Evolutionary conservation across 2,113 vertebrate species (phyloP).

Genomic region (Astur gentilis): DNA sequence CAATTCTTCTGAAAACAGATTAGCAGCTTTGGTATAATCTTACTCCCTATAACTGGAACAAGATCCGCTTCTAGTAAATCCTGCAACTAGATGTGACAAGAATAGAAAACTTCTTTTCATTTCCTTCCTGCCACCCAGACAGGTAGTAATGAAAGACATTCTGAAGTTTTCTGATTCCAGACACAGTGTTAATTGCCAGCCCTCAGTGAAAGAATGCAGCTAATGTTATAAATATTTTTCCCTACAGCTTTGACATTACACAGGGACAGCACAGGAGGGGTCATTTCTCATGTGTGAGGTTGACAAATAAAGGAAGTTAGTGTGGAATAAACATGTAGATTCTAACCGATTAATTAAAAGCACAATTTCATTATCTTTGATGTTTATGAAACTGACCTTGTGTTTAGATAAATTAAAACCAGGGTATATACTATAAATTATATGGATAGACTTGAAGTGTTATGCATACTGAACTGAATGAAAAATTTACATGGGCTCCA

Average conservation of each 20-base stretch:
- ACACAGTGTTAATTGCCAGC: slow-evolving; percentile 33
- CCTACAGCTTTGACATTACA: slow-evolving; percentile 51
- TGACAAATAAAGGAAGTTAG: slow-evolving; percentile 26
- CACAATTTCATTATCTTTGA: slow-evolving; percentile 35
- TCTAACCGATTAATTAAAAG: slow-evolving; percentile 46
- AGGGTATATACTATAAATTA: not conserved
- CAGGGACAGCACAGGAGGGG: slow-evolving; percentile 19
- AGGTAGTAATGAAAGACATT: slow-evolving; percentile 51
- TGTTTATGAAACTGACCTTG: not conserved
- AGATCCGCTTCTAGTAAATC: slow-evolving; percentile 65
- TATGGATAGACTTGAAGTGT: not conserved
- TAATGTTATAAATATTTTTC: slow-evolving; percentile 49
- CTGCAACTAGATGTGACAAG: slow-evolving; percentile 62
- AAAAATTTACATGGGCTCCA: not conserved
- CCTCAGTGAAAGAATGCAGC: slow-evolving; percentile 41
- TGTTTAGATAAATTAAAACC: not conserved
- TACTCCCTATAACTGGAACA: slow-evolving; percentile 60
- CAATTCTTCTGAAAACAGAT: slow-evolving; percentile 71
- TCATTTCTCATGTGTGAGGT: slow-evolving; percentile 17
- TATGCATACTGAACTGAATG: not conserved
- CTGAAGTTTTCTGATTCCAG: slow-evolving; percentile 42
- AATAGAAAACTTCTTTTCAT: slow-evolving; percentile 67
- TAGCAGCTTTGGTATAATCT: slow-evolving; percentile 73
- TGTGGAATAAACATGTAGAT: not conserved
- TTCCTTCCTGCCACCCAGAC: slow-evolving; percentile 46